Conservation (phyloP, 2,113 vertebrate genomes). For the Aplodontia rufa region DNA sequence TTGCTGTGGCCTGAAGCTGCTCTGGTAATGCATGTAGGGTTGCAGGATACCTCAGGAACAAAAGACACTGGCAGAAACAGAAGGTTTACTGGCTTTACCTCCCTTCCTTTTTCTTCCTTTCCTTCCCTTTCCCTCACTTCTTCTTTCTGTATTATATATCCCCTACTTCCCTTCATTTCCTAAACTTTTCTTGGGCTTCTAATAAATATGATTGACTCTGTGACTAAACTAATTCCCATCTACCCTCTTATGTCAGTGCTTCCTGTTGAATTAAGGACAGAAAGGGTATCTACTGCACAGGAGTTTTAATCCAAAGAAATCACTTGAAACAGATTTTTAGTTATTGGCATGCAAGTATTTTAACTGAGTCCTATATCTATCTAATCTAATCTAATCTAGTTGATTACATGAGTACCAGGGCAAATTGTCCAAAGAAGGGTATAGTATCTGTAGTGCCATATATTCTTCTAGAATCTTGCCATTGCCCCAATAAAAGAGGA, state of each 20-base stretch:
- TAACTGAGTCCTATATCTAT: neutral
- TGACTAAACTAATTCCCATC: neutral
- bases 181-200: neutral
- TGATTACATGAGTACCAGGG: neutral
- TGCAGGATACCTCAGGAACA: neutral
- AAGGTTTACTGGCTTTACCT: neutral
- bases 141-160: neutral
- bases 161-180: neutral
- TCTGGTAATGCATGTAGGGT: neutral
- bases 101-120: no score
- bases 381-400: neutral
- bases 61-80: neutral
- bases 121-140: neutral
- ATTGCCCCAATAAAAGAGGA: neutral
- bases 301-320: neutral
- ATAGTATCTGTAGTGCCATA: neutral
- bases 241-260: neutral
- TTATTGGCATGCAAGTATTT: neutral
- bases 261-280: neutral
- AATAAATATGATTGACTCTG: neutral
- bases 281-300: neutral
- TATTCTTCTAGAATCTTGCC: neutral
- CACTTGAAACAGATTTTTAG: neutral
- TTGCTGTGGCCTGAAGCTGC: neutral
- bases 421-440: conserved; percentile 9